Evolutionary conservation across 2,797 vertebrate species (phyloP).

Genomic region (Hapalemur alaotrensis): DNA sequence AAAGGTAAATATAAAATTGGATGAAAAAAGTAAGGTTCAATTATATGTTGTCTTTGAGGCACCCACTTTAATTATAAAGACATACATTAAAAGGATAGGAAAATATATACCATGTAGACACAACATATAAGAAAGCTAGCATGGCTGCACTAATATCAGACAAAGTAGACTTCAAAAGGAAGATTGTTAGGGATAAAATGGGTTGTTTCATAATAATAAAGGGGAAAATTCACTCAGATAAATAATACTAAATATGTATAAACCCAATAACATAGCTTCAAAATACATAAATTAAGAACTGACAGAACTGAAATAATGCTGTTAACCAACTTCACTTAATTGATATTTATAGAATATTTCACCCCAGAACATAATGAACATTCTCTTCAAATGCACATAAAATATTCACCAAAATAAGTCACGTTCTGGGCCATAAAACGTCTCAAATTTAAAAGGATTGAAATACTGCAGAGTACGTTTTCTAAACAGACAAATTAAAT

Average conservation of each 20-base stretch:
- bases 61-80: not conserved
- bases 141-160: not conserved
- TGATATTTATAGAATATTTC: not conserved
- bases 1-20: not conserved
- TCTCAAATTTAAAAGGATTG: not conserved
- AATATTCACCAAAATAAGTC: not conserved
- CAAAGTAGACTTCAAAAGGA: not conserved
- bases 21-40: not conserved
- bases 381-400: not conserved
- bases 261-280: not conserved
- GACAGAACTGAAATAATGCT: not conserved
- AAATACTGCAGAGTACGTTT: not conserved
- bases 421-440: not conserved
- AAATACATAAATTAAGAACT: not conserved
- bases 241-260: not conserved
- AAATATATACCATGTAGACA: not conserved
- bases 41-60: not conserved
- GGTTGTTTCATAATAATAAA: not conserved
- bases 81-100: not conserved
- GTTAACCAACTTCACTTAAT: not conserved
- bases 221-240: not conserved
- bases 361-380: not conserved
- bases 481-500: not conserved
- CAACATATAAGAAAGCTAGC: not conserved
- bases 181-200: not conserved